A percentile compares a stretch with the other conserved stretches of the same genome.
Evolutionary conservation across 2,113 vertebrate genomes (phyloP).

Genomic region (Pygoscelis adeliae): DNA sequence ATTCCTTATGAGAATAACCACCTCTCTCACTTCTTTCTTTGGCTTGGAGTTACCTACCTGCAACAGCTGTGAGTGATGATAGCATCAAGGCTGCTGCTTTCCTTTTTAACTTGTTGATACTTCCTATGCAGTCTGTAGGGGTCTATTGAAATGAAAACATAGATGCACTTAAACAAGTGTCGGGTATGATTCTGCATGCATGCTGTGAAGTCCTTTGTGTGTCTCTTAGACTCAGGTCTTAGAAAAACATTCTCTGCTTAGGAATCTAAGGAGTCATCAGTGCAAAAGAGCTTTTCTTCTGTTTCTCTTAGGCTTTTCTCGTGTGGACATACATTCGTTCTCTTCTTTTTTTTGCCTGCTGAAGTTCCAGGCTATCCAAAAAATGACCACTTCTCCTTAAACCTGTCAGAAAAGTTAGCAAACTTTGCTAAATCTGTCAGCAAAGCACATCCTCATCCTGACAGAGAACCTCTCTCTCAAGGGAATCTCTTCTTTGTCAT

Average conservation of each 20-base stretch:
- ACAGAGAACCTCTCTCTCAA: neutral
- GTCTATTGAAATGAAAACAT: neutral
- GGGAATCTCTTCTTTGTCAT: neutral
- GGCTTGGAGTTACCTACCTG: neutral
- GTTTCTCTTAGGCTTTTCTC: neutral
- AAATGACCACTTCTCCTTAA: neutral
- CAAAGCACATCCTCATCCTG: neutral
- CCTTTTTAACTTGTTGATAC: neutral
- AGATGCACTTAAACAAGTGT: neutral
- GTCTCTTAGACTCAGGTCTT: neutral
- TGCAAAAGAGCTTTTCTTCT: neutral
- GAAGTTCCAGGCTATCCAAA: neutral
- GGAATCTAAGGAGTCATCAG: neutral
- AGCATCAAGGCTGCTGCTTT: neutral
- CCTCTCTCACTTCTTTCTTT: neutral
- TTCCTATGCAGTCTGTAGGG: neutral
- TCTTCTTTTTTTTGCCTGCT: neutral
- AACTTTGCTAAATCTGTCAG: neutral
- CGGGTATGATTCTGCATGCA: neutral
- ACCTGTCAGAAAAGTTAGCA: neutral
- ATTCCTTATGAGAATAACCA: neutral
- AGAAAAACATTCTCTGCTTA: neutral
- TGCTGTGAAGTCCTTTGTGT: neutral
- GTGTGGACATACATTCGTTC: neutral
- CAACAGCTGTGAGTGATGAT: neutral